Evolutionary conservation across 2,113 vertebrate species (phyloP), one percentile per base, ranked within the genome.

Genomic region (Cynopterus brachyotis): DNA sequence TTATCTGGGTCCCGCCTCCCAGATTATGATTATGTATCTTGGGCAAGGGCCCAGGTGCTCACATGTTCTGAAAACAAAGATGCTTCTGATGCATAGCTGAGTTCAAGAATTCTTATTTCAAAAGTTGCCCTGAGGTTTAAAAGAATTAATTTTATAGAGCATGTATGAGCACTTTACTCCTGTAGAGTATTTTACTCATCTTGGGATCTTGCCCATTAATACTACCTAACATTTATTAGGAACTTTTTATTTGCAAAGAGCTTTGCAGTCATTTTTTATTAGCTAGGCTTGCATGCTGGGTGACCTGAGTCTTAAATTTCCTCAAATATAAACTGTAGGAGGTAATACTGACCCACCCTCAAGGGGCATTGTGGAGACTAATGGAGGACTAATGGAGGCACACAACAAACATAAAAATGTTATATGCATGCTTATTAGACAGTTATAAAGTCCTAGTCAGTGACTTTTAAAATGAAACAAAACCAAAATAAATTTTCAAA

Each of bases 211-310:
- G 78, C 32, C 67, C 67, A 94, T 92, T 95, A 96, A 90, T 88
- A 75, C 60, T 73, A 93, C 60, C 81, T 89, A 81, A 84, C 24
- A 73, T 93, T 85, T 91, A 81, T 94, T 96, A 75, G 73, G 72
- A 37, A 81, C 20, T 86, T 96, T 97, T 96, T 96, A 94, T 96
- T 97, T 96, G 95, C 60, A 95, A 97, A 98, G 79, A 97, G 91
- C 69, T 97, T 94, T 89, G 42, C 40, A 93, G 70, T 94, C 96
- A 94, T 96, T 47, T 96, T 97, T 95, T 97, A 96, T 95, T 96
- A 95, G 89, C 42, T 55, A 94, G 84, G 26, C n/a, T 85, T 91
- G 32, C 57, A 93, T 89, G 60, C 89, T 89, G 66, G 89, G 60
- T 97, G 90, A 97, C 95, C 87, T 62, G 72, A 94, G 78, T 96